Conservation (phyloP, 1,140 invertebrate genomes). For the Ladona fulva region DNA sequence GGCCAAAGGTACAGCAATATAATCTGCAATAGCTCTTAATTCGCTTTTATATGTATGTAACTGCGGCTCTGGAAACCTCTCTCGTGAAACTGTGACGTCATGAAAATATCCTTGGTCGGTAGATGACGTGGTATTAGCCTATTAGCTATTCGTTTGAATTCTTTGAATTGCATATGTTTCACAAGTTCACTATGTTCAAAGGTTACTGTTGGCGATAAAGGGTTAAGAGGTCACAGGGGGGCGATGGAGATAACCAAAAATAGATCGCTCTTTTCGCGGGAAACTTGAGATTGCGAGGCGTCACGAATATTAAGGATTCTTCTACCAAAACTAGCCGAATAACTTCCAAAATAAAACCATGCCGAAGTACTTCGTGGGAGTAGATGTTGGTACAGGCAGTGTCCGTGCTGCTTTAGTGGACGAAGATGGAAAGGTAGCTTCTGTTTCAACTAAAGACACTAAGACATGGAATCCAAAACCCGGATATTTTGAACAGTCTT, state of each 20-base stretch:
- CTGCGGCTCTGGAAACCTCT: too few relatives aligned
- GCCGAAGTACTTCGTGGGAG: slow-evolving; percentile 65
- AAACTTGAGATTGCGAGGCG: background rate
- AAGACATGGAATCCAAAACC: slow-evolving; percentile 66
- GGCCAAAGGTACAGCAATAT: too few relatives aligned
- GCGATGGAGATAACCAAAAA: background rate
- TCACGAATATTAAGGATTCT: too few relatives aligned
- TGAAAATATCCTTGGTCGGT: background rate
- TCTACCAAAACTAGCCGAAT: too few relatives aligned
- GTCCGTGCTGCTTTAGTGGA: slow-evolving; percentile 71
- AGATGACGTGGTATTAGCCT: background rate
- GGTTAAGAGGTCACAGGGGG: background rate
- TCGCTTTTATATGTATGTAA: too few relatives aligned
- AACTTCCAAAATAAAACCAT: slow-evolving; percentile 5
- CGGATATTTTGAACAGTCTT: slow-evolving; percentile 87
- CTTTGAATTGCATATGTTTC: too few relatives aligned
- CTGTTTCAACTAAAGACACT: slow-evolving; percentile 52
- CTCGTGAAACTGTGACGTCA: too few relatives aligned
- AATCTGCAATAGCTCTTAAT: too few relatives aligned
- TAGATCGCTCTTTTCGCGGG: background rate
- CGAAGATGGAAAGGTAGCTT: slow-evolving; percentile 53
- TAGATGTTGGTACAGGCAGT: slow-evolving; percentile 90
- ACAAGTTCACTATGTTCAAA: too few relatives aligned
- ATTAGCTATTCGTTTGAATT: background rate
- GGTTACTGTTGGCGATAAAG: background rate